Conservation (phyloP, 2,113 vertebrate genomes). For the Phoxinus phoxinus region DNA sequence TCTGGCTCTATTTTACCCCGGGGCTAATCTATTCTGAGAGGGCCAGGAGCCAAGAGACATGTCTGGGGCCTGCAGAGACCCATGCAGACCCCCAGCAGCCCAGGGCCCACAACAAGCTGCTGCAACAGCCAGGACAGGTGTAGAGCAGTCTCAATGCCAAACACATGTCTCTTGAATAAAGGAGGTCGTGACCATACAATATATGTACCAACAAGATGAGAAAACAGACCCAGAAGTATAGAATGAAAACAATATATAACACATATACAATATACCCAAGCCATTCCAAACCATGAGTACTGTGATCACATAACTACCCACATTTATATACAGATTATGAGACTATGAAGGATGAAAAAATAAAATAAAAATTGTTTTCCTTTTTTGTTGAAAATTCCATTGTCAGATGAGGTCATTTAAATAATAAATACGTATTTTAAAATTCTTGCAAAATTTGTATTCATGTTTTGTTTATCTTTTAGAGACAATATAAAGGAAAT, state of each 20-base stretch:
- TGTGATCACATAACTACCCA: neutral
- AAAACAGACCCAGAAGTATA: neutral
- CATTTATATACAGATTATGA: neutral
- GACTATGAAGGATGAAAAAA: neutral
- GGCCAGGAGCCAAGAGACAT: conserved; percentile 41
- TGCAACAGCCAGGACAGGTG: conserved; percentile 41
- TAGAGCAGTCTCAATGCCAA: conserved; percentile 26
- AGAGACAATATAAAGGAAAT: neutral
- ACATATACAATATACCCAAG: neutral
- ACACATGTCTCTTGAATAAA: conserved; percentile 23
- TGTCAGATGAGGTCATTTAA: neutral
- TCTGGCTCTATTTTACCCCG: conserved; percentile 33
- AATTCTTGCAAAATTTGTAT: neutral
- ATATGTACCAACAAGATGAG: conserved; percentile 8
- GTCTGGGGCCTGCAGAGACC: conserved; percentile 44
- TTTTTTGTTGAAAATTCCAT: neutral
- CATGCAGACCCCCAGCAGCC: conserved; percentile 25
- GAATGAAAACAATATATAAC: neutral
- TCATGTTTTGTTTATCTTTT: neutral
- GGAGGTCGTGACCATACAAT: neutral
- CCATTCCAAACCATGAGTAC: neutral
- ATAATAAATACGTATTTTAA: neutral
- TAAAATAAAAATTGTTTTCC: neutral
- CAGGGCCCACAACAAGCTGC: conserved; percentile 38
- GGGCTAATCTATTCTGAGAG: conserved; percentile 29